Evolutionary conservation across 2,888 invertebrate species (phyloP).

Genomic region (Pristionchus maxplancki): DNA sequence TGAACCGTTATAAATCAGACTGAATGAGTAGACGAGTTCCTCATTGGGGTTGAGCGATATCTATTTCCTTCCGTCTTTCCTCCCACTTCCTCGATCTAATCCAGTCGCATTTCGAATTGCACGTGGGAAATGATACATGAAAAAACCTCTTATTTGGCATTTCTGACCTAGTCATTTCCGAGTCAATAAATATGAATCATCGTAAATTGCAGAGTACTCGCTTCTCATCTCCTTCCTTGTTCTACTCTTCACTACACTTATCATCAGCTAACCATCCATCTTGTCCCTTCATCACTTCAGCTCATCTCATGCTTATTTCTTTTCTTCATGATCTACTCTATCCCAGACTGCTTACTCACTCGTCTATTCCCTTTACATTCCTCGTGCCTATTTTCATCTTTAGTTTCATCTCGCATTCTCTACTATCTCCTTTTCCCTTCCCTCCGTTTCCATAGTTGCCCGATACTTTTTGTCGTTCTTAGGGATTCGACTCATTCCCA

Average conservation of each 20-base stretch:
- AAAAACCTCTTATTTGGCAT: background rate
- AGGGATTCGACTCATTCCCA: slow-evolving; percentile 26
- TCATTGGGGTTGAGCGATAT: background rate
- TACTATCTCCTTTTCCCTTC: background rate
- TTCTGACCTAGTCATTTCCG: too few species aligned
- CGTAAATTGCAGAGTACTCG: background rate
- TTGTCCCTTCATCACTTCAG: background rate
- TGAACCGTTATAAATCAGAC: too few species aligned
- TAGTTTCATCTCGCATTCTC: background rate
- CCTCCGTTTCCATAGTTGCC: slow-evolving; percentile 26
- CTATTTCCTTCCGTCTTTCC: slow-evolving; percentile 10
- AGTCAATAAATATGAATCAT: background rate
- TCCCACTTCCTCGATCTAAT: background rate
- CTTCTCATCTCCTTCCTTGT: background rate
- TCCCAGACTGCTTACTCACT: background rate
- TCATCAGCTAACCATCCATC: background rate
- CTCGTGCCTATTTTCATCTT: background rate
- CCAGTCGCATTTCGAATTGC: background rate
- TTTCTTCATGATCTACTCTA: background rate
- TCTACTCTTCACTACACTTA: background rate
- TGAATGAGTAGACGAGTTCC: too few species aligned
- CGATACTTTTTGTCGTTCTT: slow-evolving; percentile 14
- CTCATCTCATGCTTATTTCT: background rate
- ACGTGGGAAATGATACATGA: background rate
- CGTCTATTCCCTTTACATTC: background rate